Evolutionary conservation across 2,113 vertebrate genomes (phyloP).

Genomic region (Leptobrachium leishanense): DNA sequence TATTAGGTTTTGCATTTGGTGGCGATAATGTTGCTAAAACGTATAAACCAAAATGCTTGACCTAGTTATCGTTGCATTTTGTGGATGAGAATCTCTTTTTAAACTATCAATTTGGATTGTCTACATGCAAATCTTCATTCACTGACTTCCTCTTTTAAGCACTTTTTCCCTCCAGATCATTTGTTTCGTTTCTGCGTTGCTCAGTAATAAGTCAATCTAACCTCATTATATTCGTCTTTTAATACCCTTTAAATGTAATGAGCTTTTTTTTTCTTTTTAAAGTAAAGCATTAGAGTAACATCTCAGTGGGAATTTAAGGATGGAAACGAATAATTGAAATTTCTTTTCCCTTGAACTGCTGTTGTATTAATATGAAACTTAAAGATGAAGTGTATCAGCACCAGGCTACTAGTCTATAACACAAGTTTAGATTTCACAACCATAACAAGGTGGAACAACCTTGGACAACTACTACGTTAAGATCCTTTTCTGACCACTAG

Average conservation of each 20-base stretch:
- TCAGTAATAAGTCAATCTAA: constrained; percentile 42
- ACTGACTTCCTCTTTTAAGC: background rate
- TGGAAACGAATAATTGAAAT: constrained; percentile 44
- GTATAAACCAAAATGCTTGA: too few species aligned
- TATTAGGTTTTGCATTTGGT: too few species aligned
- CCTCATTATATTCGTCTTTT: constrained; percentile 47
- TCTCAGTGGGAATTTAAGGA: constrained; percentile 47
- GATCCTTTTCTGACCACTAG: too few species aligned
- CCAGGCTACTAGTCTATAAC: background rate
- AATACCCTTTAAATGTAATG: constrained; percentile 48
- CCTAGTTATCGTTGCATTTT: too few species aligned
- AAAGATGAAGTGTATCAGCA: background rate
- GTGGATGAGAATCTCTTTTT: background rate
- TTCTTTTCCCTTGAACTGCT: constrained; percentile 8
- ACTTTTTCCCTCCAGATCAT: constrained; percentile 21
- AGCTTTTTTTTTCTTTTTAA: constrained; percentile 21
- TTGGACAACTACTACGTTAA: too few species aligned
- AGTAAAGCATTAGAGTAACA: constrained; percentile 38
- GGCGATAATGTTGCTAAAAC: too few species aligned
- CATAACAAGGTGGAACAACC: background rate
- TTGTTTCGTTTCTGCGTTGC: constrained; percentile 42
- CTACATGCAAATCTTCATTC: constrained; percentile 32
- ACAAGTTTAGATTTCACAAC: background rate
- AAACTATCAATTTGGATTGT: constrained; percentile 22
- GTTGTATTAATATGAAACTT: constrained; percentile 11